Base-by-base conservation (phyloP, 1,140 invertebrate species). In the Euura saliciscinereae region DNA sequence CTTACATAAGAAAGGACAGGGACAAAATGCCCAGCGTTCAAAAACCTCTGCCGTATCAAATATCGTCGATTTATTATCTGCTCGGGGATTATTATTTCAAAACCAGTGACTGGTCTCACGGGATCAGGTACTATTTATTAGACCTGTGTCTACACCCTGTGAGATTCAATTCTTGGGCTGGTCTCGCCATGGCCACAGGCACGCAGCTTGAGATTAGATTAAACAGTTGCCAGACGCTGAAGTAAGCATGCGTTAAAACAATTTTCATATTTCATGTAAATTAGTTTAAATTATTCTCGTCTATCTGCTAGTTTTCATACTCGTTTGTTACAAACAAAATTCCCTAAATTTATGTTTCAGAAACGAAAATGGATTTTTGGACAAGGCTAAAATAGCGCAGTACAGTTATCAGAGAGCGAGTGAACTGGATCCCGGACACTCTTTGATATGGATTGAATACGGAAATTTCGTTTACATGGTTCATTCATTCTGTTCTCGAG, bases 71-170 rank as follows among this genome's bases (percentile, higher is more conserved):
- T 66, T 98, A 95, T 84, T 98, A 97, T 83, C 87, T 98, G 2
- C 84, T 98, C 45, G 97, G 92, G 5, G 97, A 98, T 88, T 96
- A 94, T 88, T 94, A 98, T 85, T 97, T 98, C 80, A 99, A 98
- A 86, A 93, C 93, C 75, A 95, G 95, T 73, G 92, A 93, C 70
- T 90, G 89, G 88, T 88, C 91, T 76, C 91, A 93, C 82, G 94
- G 96, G 3, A 90, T 95, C 5, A 92, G 93, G 76, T 97, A 94
- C 86, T 98, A 97, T 82, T 88, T 93, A 44, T 85, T 94, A 72
- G 97, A 98, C 89, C 86, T 98, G 1, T 93, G 94, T 71, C 86
- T 94, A 43, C 94, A 94, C 84, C 93, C 93, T 6, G 86, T 89
- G 67, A 88, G 97, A 66, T 90, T 98, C 66, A 96, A 97, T 86